Evolutionary conservation across 2,888 invertebrate genomes (phyloP), one percentile per base, ranked within the genome.

Genomic region (Heterodera filipjevi): DNA sequence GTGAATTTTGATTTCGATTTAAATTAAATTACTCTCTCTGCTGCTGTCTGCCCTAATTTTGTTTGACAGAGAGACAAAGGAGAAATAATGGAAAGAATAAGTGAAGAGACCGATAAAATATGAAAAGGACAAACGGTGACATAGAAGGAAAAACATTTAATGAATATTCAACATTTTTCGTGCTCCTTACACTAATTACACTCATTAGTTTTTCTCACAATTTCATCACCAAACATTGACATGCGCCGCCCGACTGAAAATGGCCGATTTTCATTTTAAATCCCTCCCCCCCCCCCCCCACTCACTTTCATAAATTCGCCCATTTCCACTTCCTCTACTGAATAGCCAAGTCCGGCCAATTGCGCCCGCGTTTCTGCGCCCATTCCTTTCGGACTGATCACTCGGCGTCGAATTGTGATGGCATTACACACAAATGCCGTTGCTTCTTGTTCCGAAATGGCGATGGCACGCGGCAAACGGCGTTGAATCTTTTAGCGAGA

Each of bases 191-290:
- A n/a, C n/a, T n/a, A n/a, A n/a, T n/a, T n/a, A n/a, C n/a, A n/a
- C n/a, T n/a, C n/a, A n/a, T n/a, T n/a, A n/a, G n/a, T n/a, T n/a
- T n/a, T n/a, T 22, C 27, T 82, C 78, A 89, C n/a, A 89, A 80
- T 80, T 89, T 85, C 32, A 89, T 75, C 22, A 89, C 86, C 16
- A 89, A 78, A 76, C 89, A 89, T 80, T 89, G 89, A 76, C 87
- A 87, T 16, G 89, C 89, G 44, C 89, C 89, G 35, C 89, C 89
- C 76, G 86, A 85, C 82, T 75, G 22, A 30, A 33, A 49, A 74
- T n/a, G 1, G 33, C 32, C 5, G 1, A n/a, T n/a, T n/a, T n/a
- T 12, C 14, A 49, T 39, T 35, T 14, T n/a, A n/a, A 49, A 19
- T 49, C 14, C 19, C 19, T 49, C 14, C 16, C 49, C 19, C 49